These are phyloP conservation scores for Orchesellides sinensis DNA, from an alignment of 2,888 invertebrate genomes.

Conservation along the genomic window DNA sequence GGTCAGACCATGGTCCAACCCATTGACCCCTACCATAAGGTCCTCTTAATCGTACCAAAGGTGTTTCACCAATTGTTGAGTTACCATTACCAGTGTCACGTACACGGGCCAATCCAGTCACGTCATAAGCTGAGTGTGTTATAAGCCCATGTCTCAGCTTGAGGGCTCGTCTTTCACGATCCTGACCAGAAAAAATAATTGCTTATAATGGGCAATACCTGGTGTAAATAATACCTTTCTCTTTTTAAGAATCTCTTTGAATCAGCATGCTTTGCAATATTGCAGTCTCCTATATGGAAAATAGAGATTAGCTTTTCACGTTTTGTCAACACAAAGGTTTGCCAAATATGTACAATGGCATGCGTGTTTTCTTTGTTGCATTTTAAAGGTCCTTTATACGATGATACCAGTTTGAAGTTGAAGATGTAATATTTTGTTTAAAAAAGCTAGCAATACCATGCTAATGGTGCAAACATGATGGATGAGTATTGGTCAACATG, in stretches of 20 bases:
- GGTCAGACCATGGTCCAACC: conserved; percentile 85
- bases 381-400: too few species aligned
- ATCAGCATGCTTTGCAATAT: conserved; percentile 15
- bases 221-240: conserved; percentile 34
- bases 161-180: conserved; percentile 80
- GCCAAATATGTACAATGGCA: conserved; percentile 45
- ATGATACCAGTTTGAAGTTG: too few species aligned
- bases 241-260: not conserved
- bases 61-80: conserved; percentile 79
- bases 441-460: not conserved
- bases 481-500: conserved; percentile 33
- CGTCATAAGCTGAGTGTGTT: conserved; percentile 83
- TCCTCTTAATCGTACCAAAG: conserved; percentile 82
- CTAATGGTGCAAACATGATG: conserved; percentile 41
- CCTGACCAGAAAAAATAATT: conserved; percentile 76
- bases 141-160: conserved; percentile 82
- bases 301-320: not conserved
- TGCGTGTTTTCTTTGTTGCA: not conserved
- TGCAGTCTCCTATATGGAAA: conserved; percentile 17
- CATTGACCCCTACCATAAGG: conserved; percentile 84
- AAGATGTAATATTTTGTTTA: too few species aligned
- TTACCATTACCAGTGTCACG: conserved; percentile 77
- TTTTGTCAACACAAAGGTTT: conserved; percentile 22
- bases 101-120: conserved; percentile 83
- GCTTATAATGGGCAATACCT: conserved; percentile 27